Percentiles rank a stretch among this genome's conserved stretches.
Conservation (phyloP, 2,888 invertebrate genomes). For the Netelia inedita region DNA sequence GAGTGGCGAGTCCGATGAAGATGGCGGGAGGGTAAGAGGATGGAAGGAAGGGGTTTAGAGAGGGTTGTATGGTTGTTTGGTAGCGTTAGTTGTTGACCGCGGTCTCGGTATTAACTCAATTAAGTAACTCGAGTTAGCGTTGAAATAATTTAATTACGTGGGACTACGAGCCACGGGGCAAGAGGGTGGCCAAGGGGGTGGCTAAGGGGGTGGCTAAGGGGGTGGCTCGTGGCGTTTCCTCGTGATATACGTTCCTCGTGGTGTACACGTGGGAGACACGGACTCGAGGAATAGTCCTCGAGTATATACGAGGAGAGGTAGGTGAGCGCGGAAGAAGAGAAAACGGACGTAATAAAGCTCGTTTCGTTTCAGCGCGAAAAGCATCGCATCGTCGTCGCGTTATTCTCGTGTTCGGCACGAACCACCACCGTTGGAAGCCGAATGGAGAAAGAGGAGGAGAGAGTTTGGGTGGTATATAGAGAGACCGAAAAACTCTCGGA, state of each 20-base stretch:
- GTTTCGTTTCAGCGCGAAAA: conserved; percentile 28
- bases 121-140: conserved; percentile 69
- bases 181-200: not conserved
- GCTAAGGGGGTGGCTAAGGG: not conserved
- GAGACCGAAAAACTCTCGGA: conserved; percentile 63
- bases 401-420: not conserved
- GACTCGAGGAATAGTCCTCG: not conserved
- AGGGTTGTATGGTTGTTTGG: conserved; percentile 56
- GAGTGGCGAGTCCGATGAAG: not conserved
- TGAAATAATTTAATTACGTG: conserved; percentile 69
- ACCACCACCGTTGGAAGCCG: not conserved
- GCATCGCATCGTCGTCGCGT: conserved; percentile 1
- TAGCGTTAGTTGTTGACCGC: conserved; percentile 68
- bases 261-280: no score
- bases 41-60: not conserved
- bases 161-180: conserved; percentile 13
- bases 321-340: conserved; percentile 13
- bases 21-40: not conserved
- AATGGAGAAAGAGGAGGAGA: not conserved
- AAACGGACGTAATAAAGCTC: conserved; percentile 28
- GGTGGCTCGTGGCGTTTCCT: conserved; percentile 33
- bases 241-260: no score
- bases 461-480: conserved; percentile 18
- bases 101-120: conserved; percentile 70
- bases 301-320: not conserved